These are phyloP conservation scores for Sabellastarte sp. DNA, from an alignment of 2,888 invertebrate species.

Conservation along the genomic window DNA sequence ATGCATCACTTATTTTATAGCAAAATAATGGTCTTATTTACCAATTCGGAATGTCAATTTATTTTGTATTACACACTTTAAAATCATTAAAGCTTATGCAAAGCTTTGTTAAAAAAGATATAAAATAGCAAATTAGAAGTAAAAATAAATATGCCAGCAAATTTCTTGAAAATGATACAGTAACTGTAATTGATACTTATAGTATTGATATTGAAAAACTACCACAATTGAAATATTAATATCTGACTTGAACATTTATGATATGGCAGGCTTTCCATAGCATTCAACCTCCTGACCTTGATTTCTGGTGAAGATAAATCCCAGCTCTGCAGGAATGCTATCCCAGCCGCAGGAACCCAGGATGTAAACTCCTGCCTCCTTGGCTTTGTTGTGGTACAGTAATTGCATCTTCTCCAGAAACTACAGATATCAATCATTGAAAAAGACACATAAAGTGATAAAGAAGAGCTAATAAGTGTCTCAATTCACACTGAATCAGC, in stretches of 20 bases:
- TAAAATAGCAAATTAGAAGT: no score
- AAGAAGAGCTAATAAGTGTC: no score
- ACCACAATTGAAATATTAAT: conserved; percentile 1
- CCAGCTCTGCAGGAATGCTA: conserved; percentile 86
- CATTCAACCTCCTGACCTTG: no score
- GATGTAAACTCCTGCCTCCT: conserved; percentile 79
- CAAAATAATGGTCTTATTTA: no score
- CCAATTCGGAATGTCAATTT: no score
- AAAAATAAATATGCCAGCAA: no score
- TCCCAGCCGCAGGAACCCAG: conserved; percentile 93
- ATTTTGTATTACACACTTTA: no score
- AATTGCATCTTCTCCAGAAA: conserved; percentile 79
- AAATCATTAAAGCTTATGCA: no score
- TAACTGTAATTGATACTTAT: background rate
- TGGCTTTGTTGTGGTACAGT: conserved; percentile 69
- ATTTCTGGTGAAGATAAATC: conserved; percentile 68
- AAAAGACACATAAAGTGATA: background rate
- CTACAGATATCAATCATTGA: no score
- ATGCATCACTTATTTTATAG: no score
- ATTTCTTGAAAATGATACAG: conserved; percentile 26
- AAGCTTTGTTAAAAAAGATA: no score
- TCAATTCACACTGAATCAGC: background rate
- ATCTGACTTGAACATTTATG: background rate
- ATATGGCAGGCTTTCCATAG: background rate
- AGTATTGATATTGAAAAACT: background rate